Evolutionary conservation across 2,888 invertebrate species (phyloP), one percentile per base, ranked within the genome.

Genomic region (Parochlus steinenii): DNA sequence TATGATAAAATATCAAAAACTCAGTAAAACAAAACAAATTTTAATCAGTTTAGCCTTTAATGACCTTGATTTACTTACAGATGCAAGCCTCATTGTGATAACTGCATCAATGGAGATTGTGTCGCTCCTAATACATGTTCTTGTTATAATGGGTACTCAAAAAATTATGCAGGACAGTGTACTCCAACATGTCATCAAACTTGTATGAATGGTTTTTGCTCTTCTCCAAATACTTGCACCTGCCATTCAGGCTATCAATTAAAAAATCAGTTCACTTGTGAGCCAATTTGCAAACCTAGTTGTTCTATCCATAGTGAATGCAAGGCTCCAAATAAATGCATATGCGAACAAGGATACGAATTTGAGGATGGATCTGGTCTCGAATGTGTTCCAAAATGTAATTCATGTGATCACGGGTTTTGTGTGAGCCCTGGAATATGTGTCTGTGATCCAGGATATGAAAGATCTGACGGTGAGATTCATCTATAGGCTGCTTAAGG

Each of bases 121-220:
- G 62, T 64, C 0, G 65, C 64, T 0, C 71, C 73, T 0, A 68
- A 70, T 30, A 53, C 61, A 3, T 76, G 76, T 48, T 58, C 51
- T 17, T 76, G 76, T 45, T 53, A 58, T 14, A 45, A 53, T 3
- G 73, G 72, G 1, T 73, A 61, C 44, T 48, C 53, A 6, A 56
- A 57, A 39, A 53, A 37, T 3, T 49, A 42, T 14, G 45, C 42
- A 19, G 36, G 43, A 24, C 62, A n/a, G n/a, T n/a, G n/a, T n/a
- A n/a, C n/a, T n/a, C n/a, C n/a, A n/a, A n/a, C n/a, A n/a, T 81
- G 81, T 47, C 63, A 69, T 4, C 58, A 62, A 16, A 69, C 70
- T 6, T 82, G 81, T 44, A 51, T 71, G 33, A 78, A 80, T 45
- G 79, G 76, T 12, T 58, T 64, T 18, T 82, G 81, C 49, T 63